phyloP scores from a whole-genome alignment of 2,113 vertebrate genomes.

The Leptobrachium leishanense region DNA sequence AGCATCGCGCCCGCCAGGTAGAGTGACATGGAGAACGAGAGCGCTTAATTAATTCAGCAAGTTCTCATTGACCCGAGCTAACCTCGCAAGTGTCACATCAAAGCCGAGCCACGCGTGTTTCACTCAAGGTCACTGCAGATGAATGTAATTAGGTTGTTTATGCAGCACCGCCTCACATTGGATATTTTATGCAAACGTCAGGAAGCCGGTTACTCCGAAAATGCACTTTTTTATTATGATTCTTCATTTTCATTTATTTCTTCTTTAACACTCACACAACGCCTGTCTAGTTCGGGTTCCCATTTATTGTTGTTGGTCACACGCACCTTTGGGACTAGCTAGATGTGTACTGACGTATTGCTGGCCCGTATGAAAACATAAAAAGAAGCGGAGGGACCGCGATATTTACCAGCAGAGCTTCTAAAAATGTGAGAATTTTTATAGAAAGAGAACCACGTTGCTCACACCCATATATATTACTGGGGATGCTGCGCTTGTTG shows the following conservation, averaged over 20 bases:
- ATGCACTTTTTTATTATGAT: neutral
- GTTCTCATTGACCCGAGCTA: slow-evolving; percentile 29
- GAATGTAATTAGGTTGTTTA: slow-evolving; percentile 45
- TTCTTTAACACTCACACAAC: neutral
- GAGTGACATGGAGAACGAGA: slow-evolving; percentile 6
- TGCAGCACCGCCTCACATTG: slow-evolving; percentile 26
- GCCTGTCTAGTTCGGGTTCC: neutral
- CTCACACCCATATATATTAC: too few relatives aligned
- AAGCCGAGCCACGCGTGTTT: slow-evolving; percentile 33
- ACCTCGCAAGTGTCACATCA: slow-evolving; percentile 48
- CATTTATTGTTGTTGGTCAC: neutral
- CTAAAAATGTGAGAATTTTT: too few relatives aligned
- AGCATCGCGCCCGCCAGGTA: neutral
- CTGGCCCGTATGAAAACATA: too few relatives aligned
- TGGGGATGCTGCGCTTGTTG: too few relatives aligned
- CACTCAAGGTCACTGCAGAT: slow-evolving; percentile 42
- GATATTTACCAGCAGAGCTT: too few relatives aligned
- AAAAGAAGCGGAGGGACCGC: too few relatives aligned
- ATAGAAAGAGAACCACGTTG: too few relatives aligned
- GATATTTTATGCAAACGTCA: slow-evolving; percentile 25
- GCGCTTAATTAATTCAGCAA: slow-evolving; percentile 36
- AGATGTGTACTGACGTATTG: neutral
- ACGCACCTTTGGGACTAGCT: neutral
- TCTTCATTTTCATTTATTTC: neutral
- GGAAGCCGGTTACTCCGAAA: neutral